These are phyloP conservation scores for Karalla daura DNA, from an alignment of 2,797 vertebrate species.

Conservation along the genomic window DNA sequence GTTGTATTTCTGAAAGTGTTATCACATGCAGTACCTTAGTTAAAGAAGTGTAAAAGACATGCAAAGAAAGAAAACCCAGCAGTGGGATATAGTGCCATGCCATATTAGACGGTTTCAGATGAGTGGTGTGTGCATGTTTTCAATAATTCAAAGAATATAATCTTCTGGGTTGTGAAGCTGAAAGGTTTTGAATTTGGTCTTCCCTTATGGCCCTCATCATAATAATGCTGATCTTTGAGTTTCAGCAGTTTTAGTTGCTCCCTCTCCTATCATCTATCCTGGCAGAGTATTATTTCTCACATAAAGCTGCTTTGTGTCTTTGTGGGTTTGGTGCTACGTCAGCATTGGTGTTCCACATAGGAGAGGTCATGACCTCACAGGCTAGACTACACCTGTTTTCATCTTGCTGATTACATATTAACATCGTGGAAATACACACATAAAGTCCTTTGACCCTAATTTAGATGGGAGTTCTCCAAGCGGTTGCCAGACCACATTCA, in stretches of 20 bases:
- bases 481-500: constrained; percentile 29
- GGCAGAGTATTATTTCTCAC: constrained; percentile 56
- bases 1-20: too few relatives aligned
- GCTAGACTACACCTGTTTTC: constrained; percentile 77
- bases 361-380: constrained; percentile 74
- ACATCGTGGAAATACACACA: constrained; percentile 55
- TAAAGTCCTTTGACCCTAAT: constrained; percentile 54
- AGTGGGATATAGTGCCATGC: neutral
- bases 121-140: constrained; percentile 6
- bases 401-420: constrained; percentile 78
- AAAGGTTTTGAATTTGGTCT: constrained; percentile 39
- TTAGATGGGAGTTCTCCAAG: constrained; percentile 50
- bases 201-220: constrained; percentile 13
- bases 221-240: constrained; percentile 64
- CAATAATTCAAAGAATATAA: constrained; percentile 76
- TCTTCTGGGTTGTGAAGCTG: constrained; percentile 34
- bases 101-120: constrained; percentile 14
- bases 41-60: neutral
- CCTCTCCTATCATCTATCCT: constrained; percentile 38
- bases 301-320: constrained; percentile 26
- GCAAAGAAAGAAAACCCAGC: neutral
- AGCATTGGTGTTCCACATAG: constrained; percentile 65
- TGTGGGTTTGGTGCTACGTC: constrained; percentile 53
- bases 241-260: constrained; percentile 38
- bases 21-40: too few relatives aligned